Evolutionary conservation across 1,140 invertebrate genomes (phyloP).

Genomic region (Scaptomyza hsui): DNA sequence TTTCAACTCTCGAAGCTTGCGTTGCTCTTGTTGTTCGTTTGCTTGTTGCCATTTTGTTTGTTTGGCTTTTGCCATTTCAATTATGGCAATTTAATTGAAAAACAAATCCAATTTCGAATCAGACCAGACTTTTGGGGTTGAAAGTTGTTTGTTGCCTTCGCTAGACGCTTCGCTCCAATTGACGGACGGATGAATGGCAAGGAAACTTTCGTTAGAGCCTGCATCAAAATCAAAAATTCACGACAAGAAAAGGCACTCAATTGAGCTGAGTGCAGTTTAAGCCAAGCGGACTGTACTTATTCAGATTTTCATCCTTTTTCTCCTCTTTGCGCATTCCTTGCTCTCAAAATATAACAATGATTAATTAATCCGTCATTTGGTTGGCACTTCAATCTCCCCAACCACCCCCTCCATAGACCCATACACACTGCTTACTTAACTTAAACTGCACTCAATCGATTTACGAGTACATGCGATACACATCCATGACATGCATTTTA

Average conservation of each 20-base stretch:
- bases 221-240: conserved; percentile 31
- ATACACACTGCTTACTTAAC: conserved; percentile 17
- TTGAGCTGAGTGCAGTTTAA: conserved; percentile 17
- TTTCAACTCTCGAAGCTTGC: background rate
- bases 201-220: conserved; percentile 8
- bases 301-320: conserved; percentile 3
- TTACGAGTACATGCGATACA: conserved; percentile 15
- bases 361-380: conserved; percentile 58
- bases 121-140: conserved; percentile 29
- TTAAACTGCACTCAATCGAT: conserved; percentile 29
- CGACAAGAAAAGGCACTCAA: conserved; percentile 11
- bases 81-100: conserved; percentile 71
- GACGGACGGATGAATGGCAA: conserved; percentile 11
- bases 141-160: conserved; percentile 29
- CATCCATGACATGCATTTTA: conserved; percentile 66
- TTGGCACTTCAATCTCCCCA: background rate
- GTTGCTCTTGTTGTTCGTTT: background rate
- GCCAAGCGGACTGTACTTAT: conserved; percentile 19
- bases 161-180: conserved; percentile 5
- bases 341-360: conserved; percentile 51
- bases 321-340: background rate
- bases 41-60: background rate
- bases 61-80: conserved; percentile 42
- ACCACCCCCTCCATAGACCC: background rate
- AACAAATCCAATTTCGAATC: conserved; percentile 67